Base-by-base conservation (phyloP, 2,113 vertebrate species). In the Hipposideros armiger region DNA sequence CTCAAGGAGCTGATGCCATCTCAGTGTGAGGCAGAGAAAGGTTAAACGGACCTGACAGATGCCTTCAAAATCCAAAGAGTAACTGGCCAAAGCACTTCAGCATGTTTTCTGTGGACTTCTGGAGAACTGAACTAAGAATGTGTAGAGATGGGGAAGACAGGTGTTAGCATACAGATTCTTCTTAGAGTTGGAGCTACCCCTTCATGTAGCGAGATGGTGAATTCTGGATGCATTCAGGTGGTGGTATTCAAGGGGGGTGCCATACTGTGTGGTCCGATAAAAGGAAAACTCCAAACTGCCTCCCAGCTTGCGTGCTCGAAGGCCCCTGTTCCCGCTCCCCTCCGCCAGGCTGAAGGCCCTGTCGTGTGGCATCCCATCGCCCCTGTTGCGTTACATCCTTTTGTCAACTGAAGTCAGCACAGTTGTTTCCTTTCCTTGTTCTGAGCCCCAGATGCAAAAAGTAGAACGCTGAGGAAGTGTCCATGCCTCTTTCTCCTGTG, bases 321-420 rank as follows among this genome's bases (percentile, higher is more conserved):
- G 64, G n/a, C 52, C 64, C 69, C 47, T 66, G 67, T 42, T 28
- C 70, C n/a, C 22, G 22, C 60, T 26, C 26, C 11, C 22, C 32
- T 30, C 24, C 45, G 0, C 17, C 52, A 4, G 40, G 22, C 36
- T 1, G 58, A 4, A 4, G 11, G 11, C 28, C 24, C 15, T 1
- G 16, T 22, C 10, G 47, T 5, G 54, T 15, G 50, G 17, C 17
- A 2, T 58, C n/a, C 76, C 7, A 0, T n/a, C 1, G 0, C 40
- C n/a, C 17, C 40, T 7, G 4, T 32, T 1, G n/a, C 32, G 45
- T 40, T 42, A 11, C 26, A 6, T 56, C 36, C 1, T 0, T n/a
- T 62, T 16, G 50, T 52, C n/a, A 3, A 0, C 40, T 22, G 28
- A 72, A 11, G 28, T 50, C 10, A 45, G 78, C 24, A 58, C 11